These are phyloP conservation scores for Melanaphis sacchari DNA, from an alignment of 1,140 invertebrate species.

Conservation along the genomic window DNA sequence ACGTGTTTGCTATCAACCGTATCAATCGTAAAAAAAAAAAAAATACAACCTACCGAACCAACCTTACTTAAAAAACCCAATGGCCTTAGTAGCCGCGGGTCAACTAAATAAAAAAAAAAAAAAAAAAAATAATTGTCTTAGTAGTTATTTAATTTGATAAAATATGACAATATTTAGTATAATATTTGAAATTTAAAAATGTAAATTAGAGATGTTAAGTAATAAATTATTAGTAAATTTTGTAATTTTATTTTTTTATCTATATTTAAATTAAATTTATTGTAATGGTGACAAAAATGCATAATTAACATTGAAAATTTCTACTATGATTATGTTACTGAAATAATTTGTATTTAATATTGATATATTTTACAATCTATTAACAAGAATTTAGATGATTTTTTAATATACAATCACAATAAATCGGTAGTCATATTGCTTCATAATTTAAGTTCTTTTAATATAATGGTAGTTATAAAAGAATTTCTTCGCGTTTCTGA, in stretches of 20 bases:
- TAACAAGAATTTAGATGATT: not conserved
- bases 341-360: not conserved
- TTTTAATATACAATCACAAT: not conserved
- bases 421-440: not conserved
- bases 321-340: not conserved
- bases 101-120: too few species aligned
- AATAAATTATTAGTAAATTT: too few species aligned
- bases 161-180: not conserved
- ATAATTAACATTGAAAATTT: not conserved
- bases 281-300: not conserved
- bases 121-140: too few species aligned
- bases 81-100: too few species aligned
- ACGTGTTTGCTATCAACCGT: too few species aligned
- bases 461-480: not conserved
- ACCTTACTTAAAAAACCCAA: too few species aligned
- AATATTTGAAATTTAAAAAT: not conserved
- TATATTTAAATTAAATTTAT: not conserved
- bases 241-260: too few species aligned
- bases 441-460: not conserved
- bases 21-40: too few species aligned
- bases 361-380: not conserved
- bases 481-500: not conserved
- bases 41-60: too few species aligned
- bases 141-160: not conserved
- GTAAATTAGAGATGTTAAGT: too few species aligned